Conservation (phyloP, 2,113 vertebrate species). For the Myotis davidii region DNA sequence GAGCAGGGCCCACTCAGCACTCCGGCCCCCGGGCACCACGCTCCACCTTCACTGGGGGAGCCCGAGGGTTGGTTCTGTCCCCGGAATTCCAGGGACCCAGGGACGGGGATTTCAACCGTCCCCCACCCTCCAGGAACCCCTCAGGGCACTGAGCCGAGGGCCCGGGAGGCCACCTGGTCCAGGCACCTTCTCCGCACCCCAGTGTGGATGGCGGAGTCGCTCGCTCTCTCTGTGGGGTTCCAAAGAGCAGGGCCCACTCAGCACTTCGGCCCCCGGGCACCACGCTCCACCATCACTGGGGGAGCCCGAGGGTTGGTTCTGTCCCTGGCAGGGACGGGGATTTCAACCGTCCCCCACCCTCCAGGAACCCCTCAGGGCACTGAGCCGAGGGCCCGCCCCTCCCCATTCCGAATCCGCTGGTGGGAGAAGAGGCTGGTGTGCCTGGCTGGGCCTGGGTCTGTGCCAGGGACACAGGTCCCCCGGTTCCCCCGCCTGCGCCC, state of each 20-base stretch:
- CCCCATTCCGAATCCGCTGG: no score
- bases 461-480: neutral
- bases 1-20: neutral
- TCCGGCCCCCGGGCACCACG: neutral
- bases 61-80: neutral
- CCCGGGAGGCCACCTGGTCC: no score
- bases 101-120: neutral
- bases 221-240: no score
- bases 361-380: neutral
- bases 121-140: neutral
- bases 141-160: neutral
- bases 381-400: neutral
- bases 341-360: neutral
- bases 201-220: no score
- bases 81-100: no score
- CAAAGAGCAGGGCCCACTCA: no score
- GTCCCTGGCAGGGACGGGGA: neutral
- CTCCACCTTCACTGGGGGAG: neutral
- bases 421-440: neutral
- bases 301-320: neutral
- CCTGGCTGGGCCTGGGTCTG: rapidly evolving
- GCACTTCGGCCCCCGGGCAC: no score
- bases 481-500: neutral
- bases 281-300: neutral
- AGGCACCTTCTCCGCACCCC: no score